phyloP scores from a whole-genome alignment of 2,113 vertebrate species.

The Acinonyx jubatus region DNA sequence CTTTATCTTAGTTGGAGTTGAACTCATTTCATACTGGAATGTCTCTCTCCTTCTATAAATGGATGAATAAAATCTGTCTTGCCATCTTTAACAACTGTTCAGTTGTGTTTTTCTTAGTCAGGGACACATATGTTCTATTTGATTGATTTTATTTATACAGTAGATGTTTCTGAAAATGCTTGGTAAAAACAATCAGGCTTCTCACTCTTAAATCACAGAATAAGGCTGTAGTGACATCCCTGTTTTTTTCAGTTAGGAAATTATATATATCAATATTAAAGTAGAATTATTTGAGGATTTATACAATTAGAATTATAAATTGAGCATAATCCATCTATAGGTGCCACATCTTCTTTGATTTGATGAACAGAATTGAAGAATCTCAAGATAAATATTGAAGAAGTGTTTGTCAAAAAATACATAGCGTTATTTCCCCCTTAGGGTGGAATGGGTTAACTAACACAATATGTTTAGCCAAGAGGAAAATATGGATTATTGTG shows the following conservation, averaged over 20 bases:
- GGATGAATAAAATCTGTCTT: not conserved
- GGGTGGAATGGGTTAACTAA: not conserved
- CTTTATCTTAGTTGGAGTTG: not conserved
- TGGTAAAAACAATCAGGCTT: not conserved
- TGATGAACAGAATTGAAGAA: not conserved
- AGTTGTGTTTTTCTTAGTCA: not conserved
- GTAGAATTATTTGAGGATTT: not conserved
- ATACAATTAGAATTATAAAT: not conserved
- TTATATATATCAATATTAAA: not conserved
- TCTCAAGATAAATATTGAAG: not conserved
- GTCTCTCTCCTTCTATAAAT: not conserved
- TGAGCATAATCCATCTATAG: not conserved
- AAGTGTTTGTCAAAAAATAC: not conserved
- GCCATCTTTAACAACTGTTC: not conserved
- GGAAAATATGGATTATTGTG: slow-evolving; percentile 6
- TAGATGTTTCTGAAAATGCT: not conserved
- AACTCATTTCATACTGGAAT: not conserved
- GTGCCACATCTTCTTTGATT: not conserved
- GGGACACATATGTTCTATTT: not conserved
- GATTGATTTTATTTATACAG: not conserved
- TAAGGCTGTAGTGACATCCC: not conserved
- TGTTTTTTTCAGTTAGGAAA: not conserved
- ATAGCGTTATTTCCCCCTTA: not conserved
- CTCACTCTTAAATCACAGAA: not conserved
- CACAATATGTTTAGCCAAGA: not conserved